Evolutionary conservation across 1,140 invertebrate genomes (phyloP).

Genomic region (Zaprionus nigranus): DNA sequence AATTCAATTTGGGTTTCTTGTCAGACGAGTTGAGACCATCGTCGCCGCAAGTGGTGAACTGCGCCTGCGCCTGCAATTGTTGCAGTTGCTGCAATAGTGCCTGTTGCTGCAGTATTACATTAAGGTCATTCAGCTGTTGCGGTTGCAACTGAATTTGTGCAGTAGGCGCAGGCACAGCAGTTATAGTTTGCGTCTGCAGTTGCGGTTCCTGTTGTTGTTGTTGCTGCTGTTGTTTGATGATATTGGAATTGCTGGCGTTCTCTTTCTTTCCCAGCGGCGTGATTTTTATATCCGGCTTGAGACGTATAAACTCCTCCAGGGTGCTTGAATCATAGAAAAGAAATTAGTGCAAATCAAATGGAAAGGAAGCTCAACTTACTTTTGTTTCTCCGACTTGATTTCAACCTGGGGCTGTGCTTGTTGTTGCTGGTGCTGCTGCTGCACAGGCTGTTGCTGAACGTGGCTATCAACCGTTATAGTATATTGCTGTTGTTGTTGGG

Average conservation of each 20-base stretch:
- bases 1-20: slow-evolving; percentile 85
- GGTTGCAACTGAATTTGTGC: slow-evolving; percentile 61
- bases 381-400: slow-evolving; percentile 59
- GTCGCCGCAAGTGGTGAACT: slow-evolving; percentile 34
- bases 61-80: slow-evolving; percentile 66
- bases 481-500: slow-evolving; percentile 80
- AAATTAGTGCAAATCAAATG: not conserved
- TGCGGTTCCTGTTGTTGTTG: slow-evolving; percentile 38
- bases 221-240: slow-evolving; percentile 31
- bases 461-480: slow-evolving; percentile 85
- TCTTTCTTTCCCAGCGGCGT: slow-evolving; percentile 78
- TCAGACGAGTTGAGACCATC: slow-evolving; percentile 51
- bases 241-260: slow-evolving; percentile 16
- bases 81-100: slow-evolving; percentile 67
- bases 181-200: slow-evolving; percentile 43
- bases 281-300: slow-evolving; percentile 85
- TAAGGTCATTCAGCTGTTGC: slow-evolving; percentile 61
- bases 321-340: slow-evolving; percentile 37
- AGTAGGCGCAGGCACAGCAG: slow-evolving; percentile 11
- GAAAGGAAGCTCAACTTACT: slow-evolving; percentile 21
- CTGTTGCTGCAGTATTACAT: slow-evolving; percentile 54
- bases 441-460: slow-evolving; percentile 81
- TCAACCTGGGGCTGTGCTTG: slow-evolving; percentile 47
- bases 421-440: slow-evolving; percentile 65
- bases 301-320: slow-evolving; percentile 85